Percentiles rank a stretch among this genome's conserved stretches.
phyloP scores from a whole-genome alignment of 2,888 invertebrate genomes.

The Odontocerum albicorne region DNA sequence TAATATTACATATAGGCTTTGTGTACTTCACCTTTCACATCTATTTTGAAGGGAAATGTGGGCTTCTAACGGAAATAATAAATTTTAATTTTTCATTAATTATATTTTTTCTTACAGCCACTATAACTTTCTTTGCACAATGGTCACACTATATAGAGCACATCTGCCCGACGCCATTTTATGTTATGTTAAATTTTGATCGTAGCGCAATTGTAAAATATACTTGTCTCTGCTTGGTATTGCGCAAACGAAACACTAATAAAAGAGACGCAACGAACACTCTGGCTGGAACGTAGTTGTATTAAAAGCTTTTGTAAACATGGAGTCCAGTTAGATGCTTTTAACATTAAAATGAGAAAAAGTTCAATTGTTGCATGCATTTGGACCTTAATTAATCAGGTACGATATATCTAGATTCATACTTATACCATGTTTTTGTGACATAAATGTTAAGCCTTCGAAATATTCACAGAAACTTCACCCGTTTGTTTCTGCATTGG shows the following conservation, averaged over 20 bases:
- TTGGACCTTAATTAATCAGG: conserved; percentile 20
- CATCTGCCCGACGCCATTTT: conserved; percentile 36
- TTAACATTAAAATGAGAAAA: conserved; percentile 24
- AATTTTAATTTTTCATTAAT: neutral
- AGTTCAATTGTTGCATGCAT: conserved; percentile 14
- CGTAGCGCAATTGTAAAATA: conserved; percentile 6
- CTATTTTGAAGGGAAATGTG: no score
- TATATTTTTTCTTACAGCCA: neutral
- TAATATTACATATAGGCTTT: no score
- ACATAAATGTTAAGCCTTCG: neutral
- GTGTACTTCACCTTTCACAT: no score
- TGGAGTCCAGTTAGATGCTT: conserved; percentile 31
- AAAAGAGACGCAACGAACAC: conserved; percentile 9
- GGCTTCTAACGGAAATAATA: neutral
- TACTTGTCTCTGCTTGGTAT: conserved; percentile 12
- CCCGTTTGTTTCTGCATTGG: conserved; percentile 16
- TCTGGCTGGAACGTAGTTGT: no score
- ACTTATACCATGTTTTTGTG: neutral
- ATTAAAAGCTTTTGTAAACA: conserved; percentile 30
- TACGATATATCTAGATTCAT: conserved; percentile 3
- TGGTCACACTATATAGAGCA: conserved; percentile 4
- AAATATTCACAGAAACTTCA: no score
- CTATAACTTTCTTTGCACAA: neutral
- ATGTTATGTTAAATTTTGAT: conserved; percentile 18
- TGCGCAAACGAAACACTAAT: conserved; percentile 2